phyloP scores from a whole-genome alignment of 2,888 invertebrate genomes.

The Petrolisthes manimaculis region DNA sequence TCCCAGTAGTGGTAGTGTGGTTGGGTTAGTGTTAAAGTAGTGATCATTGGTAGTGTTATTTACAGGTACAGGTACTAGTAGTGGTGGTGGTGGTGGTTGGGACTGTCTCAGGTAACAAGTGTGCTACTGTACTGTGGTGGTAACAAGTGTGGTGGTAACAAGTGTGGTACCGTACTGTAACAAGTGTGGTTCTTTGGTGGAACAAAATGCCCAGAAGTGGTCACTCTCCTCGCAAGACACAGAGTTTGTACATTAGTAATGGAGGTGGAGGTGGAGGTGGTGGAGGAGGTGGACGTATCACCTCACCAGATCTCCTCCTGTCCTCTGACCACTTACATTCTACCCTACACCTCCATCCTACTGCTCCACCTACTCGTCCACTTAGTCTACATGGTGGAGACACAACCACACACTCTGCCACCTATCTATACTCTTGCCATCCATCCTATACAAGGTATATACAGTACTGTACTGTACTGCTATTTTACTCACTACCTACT shows the following conservation, averaged over 20 bases:
- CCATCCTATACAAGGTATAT: conserved; percentile 55
- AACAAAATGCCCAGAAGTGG: conserved; percentile 27
- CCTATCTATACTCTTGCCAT: conserved; percentile 57
- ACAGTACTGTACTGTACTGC: no score
- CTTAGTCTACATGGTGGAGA: conserved; percentile 38
- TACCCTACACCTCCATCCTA: neutral
- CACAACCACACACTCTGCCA: conserved; percentile 39
- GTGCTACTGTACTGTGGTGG: conserved; percentile 6
- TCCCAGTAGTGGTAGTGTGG: conserved; percentile 21
- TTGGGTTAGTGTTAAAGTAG: neutral
- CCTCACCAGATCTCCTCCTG: conserved; percentile 45
- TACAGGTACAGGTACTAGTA: neutral
- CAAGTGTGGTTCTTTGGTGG: neutral
- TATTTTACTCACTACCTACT: no score
- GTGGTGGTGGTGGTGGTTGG: neutral
- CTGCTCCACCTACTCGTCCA: conserved; percentile 22
- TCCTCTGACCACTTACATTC: neutral
- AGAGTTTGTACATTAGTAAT: conserved; percentile 32
- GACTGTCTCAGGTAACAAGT: neutral
- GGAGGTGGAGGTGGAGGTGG: conserved; percentile 17
- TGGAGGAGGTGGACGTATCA: conserved; percentile 26
- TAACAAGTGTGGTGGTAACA: neutral
- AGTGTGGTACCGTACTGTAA: no score
- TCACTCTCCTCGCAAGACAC: conserved; percentile 42
- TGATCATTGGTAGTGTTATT: neutral